Percentiles rank a stretch among this genome's conserved stretches.
Evolutionary conservation across 2,797 vertebrate species (phyloP).

Genomic region (Otolemur crassicaudatus): DNA sequence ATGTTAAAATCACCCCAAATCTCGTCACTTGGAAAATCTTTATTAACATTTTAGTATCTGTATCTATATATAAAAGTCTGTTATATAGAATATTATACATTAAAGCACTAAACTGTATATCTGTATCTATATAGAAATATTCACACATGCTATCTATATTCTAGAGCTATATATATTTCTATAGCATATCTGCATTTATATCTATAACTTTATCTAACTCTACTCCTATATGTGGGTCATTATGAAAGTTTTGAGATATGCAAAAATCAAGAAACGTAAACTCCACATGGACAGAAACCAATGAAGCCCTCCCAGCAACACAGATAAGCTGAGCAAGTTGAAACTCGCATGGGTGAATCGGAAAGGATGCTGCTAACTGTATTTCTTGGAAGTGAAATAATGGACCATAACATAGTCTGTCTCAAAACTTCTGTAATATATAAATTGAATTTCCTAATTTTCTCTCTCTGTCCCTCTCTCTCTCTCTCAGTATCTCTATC

Average conservation of each 20-base stretch:
- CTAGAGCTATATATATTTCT: not conserved
- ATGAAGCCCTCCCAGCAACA: too few relatives aligned
- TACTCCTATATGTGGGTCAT: not conserved
- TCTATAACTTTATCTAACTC: not conserved
- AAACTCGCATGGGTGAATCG: too few relatives aligned
- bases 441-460: not conserved
- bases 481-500: not conserved
- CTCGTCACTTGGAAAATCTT: not conserved
- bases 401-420: too few relatives aligned
- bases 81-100: not conserved
- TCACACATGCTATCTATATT: not conserved
- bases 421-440: too few relatives aligned
- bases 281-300: too few relatives aligned
- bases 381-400: too few relatives aligned
- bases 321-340: too few relatives aligned
- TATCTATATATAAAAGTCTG: not conserved
- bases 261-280: too few relatives aligned
- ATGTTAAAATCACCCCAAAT: slow-evolving; percentile 38
- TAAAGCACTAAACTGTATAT: not conserved
- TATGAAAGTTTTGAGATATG: too few relatives aligned
- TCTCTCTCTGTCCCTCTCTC: not conserved
- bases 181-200: not conserved
- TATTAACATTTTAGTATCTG: slow-evolving; percentile 24
- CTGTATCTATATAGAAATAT: not conserved
- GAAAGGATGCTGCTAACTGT: too few relatives aligned